Percentiles rank a stretch among this genome's conserved stretches.
Evolutionary conservation across 2,113 vertebrate genomes (phyloP).

Genomic region (Takifugu bimaculatus): DNA sequence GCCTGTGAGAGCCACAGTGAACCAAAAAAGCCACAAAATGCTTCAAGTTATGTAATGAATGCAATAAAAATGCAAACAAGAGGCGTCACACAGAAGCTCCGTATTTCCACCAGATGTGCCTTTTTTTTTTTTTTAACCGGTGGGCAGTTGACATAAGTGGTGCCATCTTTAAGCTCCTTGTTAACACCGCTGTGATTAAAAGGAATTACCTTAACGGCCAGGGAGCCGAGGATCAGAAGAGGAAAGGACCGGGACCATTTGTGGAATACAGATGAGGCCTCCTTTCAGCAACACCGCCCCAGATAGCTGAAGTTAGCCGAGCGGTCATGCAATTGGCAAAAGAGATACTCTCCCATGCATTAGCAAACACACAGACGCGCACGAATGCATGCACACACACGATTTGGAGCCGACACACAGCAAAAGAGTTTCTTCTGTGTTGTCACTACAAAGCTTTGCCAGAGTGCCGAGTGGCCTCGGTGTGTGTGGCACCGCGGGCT

Average conservation of each 20-base stretch:
- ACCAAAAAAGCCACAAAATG: too few species aligned
- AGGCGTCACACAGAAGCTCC: conserved; percentile 1
- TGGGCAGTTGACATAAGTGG: conserved; percentile 16
- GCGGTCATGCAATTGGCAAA: conserved; percentile 51
- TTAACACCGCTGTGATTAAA: conserved; percentile 53
- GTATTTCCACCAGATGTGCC: conserved; percentile 19
- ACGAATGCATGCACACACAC: conserved; percentile 33
- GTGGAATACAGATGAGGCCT: conserved; percentile 43
- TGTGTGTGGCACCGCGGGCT: conserved; percentile 65
- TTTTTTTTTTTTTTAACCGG: conserved; percentile 3
- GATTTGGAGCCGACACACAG: conserved; percentile 44
- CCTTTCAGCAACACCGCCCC: conserved; percentile 46
- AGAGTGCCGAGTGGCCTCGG: conserved; percentile 37
- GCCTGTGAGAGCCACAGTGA: too few species aligned
- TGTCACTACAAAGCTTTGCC: conserved; percentile 44
- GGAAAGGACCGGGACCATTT: conserved; percentile 32
- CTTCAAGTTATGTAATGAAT: too few species aligned
- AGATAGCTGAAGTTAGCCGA: conserved; percentile 52
- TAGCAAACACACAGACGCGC: conserved; percentile 1
- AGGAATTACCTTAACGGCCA: conserved; percentile 52
- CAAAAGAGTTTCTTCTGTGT: conserved; percentile 46
- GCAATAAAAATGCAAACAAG: neutral
- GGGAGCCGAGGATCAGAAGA: conserved; percentile 33
- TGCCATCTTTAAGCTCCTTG: conserved; percentile 35
- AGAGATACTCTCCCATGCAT: conserved; percentile 18